Evolutionary conservation across 2,888 invertebrate genomes (phyloP), one percentile per base, ranked within the genome.

Genomic region (Gandaritis pyraliata): DNA sequence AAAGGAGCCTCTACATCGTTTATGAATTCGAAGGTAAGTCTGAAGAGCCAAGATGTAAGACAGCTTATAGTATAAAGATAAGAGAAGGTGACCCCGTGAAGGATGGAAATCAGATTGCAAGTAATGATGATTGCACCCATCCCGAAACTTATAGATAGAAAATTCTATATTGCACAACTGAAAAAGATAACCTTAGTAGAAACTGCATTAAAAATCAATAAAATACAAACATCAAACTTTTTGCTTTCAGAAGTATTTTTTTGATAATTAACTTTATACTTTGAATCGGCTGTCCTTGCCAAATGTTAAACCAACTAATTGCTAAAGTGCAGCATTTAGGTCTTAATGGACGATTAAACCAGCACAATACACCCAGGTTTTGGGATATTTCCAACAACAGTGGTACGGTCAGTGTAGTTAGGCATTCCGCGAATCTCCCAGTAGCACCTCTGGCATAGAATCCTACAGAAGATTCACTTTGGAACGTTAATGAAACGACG

Each of bases 391-490:
- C 64, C 64, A 64, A 59, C 58, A 43, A 16, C 36, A 48, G 52
- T 43, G 46, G 30, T 33, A 33, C 33, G 39, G 41, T 54, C 39
- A 48, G 56, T 59, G 43, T 47, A 50, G 49, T 47, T 50, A 66
- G 68, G 64, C 69, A 60, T 73, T 68, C 70, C 68, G 66, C 68
- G 54, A 51, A 64, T 15, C 39, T 33, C 23, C 45, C 54, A 43
- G 63, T 63, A 61, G 50, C 65, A 54, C 62, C 62, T 49, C 53
- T 54, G 50, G 15, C 50, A 47, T 36, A 33, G 46, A 51, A 55
- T 36, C 11, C 29, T 41, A 30, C 13, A 39, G 38, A 46, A 55
- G 49, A 39, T 54, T 50, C 15, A 58, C 45, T 45, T 12, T 5
- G 11, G 15, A 36, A 23, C 13, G n/a, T n/a, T n/a, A n/a, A n/a